Conservation (phyloP, 2,113 vertebrate genomes). For the Nothocercus julius region DNA sequence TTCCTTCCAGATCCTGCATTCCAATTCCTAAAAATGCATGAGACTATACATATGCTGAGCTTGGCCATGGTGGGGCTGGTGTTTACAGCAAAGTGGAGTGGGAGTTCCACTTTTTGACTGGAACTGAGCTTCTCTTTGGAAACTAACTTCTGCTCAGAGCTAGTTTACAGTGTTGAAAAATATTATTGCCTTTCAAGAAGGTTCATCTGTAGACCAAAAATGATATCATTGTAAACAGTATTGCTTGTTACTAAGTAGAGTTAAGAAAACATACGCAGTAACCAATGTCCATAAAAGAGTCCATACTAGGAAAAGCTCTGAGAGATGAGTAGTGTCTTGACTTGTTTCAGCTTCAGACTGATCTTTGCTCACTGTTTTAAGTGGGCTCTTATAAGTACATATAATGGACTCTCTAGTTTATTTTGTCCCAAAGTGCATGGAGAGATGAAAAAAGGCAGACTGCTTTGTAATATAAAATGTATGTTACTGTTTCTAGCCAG, state of each 20-base stretch:
- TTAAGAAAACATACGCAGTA: neutral
- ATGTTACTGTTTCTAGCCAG: neutral
- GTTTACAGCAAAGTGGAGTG: neutral
- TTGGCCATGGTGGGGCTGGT: neutral
- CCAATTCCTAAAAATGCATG: neutral
- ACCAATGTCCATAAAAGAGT: neutral
- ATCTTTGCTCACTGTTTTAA: conserved; percentile 26
- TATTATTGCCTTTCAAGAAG: neutral
- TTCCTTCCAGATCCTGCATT: neutral
- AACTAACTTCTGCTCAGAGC: neutral
- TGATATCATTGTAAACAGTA: neutral
- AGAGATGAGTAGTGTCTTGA: neutral
- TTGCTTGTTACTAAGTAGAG: neutral
- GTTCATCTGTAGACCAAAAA: neutral
- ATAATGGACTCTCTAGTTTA: neutral
- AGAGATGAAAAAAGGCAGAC: conserved; percentile 35
- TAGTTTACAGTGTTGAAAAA: fast-evolving
- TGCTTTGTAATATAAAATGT: conserved; percentile 27
- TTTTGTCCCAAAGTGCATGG: neutral
- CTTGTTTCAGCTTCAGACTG: conserved; percentile 3
- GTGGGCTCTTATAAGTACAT: neutral
- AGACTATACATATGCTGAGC: neutral
- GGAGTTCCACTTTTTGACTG: neutral
- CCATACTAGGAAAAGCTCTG: neutral
- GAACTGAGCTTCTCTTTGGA: neutral